Evolutionary conservation across 2,888 invertebrate species (phyloP).

Genomic region (Aromia moschata): DNA sequence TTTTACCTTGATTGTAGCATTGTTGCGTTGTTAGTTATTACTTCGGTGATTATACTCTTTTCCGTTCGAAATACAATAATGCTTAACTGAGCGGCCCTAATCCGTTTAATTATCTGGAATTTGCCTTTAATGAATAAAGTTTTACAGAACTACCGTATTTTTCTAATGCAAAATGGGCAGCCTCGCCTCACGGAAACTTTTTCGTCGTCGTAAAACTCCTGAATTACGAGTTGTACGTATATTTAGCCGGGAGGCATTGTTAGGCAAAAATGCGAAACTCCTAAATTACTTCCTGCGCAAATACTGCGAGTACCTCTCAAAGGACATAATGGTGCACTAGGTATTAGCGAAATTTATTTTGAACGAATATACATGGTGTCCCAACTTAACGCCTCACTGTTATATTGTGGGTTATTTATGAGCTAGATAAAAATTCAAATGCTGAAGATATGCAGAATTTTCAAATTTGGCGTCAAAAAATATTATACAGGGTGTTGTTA

Average conservation of each 20-base stretch:
- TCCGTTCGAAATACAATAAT: conserved; percentile 43
- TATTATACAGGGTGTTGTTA: too few species aligned
- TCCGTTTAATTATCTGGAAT: conserved; percentile 50
- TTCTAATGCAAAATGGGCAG: conserved; percentile 42
- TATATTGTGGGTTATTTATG: too few species aligned
- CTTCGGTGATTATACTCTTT: conserved; percentile 43
- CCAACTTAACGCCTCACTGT: too few species aligned
- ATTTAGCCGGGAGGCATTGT: conserved; percentile 17
- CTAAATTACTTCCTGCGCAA: conserved; percentile 31
- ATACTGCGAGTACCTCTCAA: conserved; percentile 18
- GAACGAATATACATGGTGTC: too few species aligned
- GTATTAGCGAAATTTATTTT: too few species aligned
- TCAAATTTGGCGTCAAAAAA: too few species aligned
- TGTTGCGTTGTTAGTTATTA: conserved; percentile 54
- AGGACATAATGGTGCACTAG: neutral
- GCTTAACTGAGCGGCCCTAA: conserved; percentile 46
- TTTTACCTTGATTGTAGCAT: conserved; percentile 55
- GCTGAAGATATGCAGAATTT: too few species aligned
- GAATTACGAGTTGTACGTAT: conserved; percentile 14
- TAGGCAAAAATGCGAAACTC: conserved; percentile 20
- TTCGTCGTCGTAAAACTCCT: conserved; percentile 32
- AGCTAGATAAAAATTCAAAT: too few species aligned
- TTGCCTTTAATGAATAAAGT: conserved; percentile 53
- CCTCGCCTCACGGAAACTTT: conserved; percentile 42
- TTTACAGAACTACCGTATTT: conserved; percentile 50